These are phyloP conservation scores for Aurelia aurita DNA, from an alignment of 30 jellyfish, hydroid and myxozoan species.

Conservation along the genomic window DNA sequence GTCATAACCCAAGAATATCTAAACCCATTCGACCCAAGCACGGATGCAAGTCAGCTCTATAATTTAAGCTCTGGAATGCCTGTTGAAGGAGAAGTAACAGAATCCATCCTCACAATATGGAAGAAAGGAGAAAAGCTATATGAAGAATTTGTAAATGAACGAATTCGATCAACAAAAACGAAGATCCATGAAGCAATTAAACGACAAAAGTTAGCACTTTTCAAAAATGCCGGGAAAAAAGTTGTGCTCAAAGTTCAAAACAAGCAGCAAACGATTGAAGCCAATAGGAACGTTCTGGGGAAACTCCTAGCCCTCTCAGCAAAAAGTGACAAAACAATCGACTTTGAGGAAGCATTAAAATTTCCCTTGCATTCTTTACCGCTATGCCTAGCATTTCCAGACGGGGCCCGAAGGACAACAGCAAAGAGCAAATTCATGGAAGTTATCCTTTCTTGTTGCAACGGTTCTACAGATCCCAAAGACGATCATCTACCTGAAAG, in stretches of 20 bases:
- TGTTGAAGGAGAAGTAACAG: conserved; percentile 24
- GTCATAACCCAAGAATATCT: conserved; percentile 12
- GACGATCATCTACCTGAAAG: conserved; percentile 21
- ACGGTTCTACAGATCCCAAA: conserved; percentile 7
- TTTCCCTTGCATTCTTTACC: conserved; percentile 34
- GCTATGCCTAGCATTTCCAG: conserved; percentile 46
- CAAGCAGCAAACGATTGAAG: conserved; percentile 36
- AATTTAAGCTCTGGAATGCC: conserved; percentile 64
- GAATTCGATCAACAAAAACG: conserved; percentile 6
- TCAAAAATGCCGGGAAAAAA: conserved; percentile 39
- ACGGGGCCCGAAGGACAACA: conserved; percentile 63
- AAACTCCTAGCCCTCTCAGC: conserved; percentile 60
- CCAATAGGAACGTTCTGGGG: conserved; percentile 42
- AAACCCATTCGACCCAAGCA: conserved; percentile 40
- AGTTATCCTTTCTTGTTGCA: conserved; percentile 35
- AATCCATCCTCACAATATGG: conserved; percentile 31
- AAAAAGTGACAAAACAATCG: conserved; percentile 37
- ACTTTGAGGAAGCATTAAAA: conserved; percentile 46
- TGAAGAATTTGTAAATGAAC: conserved; percentile 23
- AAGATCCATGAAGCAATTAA: conserved; percentile 46
- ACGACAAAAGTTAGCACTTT: conserved; percentile 25
- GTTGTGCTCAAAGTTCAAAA: conserved; percentile 8
- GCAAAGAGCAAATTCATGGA: conserved; percentile 47
- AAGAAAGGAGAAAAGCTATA: conserved; percentile 40
- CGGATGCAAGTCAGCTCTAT: conserved; percentile 28